Evolutionary conservation across 2,113 vertebrate genomes (phyloP).

Genomic region (Gila orcuttii): DNA sequence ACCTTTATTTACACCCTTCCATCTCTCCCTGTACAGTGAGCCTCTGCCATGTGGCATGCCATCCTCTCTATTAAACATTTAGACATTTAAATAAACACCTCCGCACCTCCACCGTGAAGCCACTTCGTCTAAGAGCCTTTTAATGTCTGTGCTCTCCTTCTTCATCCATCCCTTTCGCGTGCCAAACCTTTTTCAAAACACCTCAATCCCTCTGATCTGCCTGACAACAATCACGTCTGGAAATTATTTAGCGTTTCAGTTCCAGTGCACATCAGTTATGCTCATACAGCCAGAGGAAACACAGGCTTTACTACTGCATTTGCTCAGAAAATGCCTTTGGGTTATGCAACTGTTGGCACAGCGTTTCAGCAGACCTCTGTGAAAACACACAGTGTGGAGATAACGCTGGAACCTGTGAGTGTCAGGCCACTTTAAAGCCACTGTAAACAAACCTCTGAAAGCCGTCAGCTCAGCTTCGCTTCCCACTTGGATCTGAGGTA

Average conservation of each 20-base stretch:
- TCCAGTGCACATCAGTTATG: constrained; percentile 11
- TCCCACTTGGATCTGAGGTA: neutral
- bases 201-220: constrained; percentile 40
- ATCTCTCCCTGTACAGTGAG: neutral
- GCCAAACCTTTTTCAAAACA: constrained; percentile 5
- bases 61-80: constrained; percentile 41
- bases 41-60: constrained; percentile 8
- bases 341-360: constrained; percentile 40
- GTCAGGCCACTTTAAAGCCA: constrained; percentile 8
- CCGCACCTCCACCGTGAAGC: constrained; percentile 21
- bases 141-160: constrained; percentile 38
- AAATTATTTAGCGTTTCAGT: constrained; percentile 39
- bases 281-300: constrained; percentile 23
- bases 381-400: constrained; percentile 37
- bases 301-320: constrained; percentile 2
- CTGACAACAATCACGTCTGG: constrained; percentile 21
- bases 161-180: neutral
- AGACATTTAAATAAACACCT: constrained; percentile 50
- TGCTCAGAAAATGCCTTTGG: constrained; percentile 7
- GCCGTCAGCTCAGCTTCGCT: neutral
- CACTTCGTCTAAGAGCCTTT: constrained; percentile 44
- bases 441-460: constrained; percentile 7
- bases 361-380: constrained; percentile 23
- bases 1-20: constrained; percentile 1
- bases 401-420: constrained; percentile 29